Conservation (phyloP, 2,113 vertebrate species). For the Entosphenus tridentatus region DNA sequence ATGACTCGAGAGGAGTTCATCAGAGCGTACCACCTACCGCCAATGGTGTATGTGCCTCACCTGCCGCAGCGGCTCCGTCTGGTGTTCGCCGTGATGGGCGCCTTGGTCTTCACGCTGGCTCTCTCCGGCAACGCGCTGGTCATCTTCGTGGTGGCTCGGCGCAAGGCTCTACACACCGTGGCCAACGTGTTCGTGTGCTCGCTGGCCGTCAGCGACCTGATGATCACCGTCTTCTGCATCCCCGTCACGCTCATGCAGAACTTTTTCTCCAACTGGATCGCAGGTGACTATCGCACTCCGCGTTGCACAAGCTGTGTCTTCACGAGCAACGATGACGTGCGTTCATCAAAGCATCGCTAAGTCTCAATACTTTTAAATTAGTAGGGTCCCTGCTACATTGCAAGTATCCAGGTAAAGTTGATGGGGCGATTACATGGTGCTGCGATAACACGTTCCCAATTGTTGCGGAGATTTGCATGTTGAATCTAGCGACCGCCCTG, state of each 20-base stretch:
- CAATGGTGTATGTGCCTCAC: constrained; percentile 28
- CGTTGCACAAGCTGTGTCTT: too few relatives aligned
- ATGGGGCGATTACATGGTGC: too few relatives aligned
- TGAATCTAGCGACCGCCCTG: too few relatives aligned
- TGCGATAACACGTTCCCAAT: too few relatives aligned
- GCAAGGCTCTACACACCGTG: constrained; percentile 29
- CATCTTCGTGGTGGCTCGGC: constrained; percentile 27
- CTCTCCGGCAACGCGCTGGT: constrained; percentile 31
- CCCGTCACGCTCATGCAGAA: constrained; percentile 33
- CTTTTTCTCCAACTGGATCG: constrained; percentile 27
- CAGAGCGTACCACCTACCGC: constrained; percentile 22
- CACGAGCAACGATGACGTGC: too few relatives aligned
- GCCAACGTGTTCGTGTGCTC: constrained; percentile 39
- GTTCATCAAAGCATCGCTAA: too few relatives aligned
- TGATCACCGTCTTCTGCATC: constrained; percentile 35
- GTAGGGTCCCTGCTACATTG: too few relatives aligned
- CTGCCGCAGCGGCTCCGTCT: constrained; percentile 20
- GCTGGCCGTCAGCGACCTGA: constrained; percentile 33
- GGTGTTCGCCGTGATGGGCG: constrained; percentile 21
- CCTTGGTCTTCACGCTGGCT: constrained; percentile 26
- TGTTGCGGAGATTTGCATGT: too few relatives aligned
- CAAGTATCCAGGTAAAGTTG: too few relatives aligned
- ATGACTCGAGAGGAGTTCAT: constrained; percentile 31
- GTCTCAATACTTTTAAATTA: too few relatives aligned
- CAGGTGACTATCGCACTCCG: constrained; percentile 20